Base-by-base conservation (phyloP, 2,888 invertebrate species). In the Rhyacophila evoluta region DNA sequence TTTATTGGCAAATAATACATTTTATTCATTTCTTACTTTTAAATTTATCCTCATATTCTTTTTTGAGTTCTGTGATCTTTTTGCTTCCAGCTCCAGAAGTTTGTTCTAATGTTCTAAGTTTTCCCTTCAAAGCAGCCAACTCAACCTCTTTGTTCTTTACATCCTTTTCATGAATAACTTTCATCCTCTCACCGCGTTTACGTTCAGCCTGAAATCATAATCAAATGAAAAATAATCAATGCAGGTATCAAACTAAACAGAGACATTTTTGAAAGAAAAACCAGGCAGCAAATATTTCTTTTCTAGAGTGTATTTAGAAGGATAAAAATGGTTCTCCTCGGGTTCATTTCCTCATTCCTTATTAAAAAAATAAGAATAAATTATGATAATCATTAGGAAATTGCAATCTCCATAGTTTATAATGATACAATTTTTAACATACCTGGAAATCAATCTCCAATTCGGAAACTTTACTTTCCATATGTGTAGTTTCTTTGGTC, bases 141-240 rank as follows among this genome's bases (percentile, higher is more conserved):
- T 95, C 95, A 2, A 92, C 88, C 85, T 96, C 96, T 84, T 93
- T 94, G 83, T 94, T 93, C 84, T 94, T 93, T 79, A 93, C 89
- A 84, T 97, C 95, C 84, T 93, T 94, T 81, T 95, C 95, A 72
- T 93, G 91, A 38, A 91, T 89, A n/a, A 88, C 84, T 84, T 94
- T 94, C 83, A 92, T 89, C 80, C 93, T 90, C 75, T 95, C 94
- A 29, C 92, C 84, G 83, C 92, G 91, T 85, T 94, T 94, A 77
- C 91, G 91, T 84, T 93, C 92, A 80, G 91, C 91, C 91, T 93
- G 82, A 81, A 83, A 82, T 79, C 75, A 55, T 76, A 2, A 6
- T 11, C 10, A 8, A 15, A 12, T 41, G 29, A n/a, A n/a, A n/a
- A n/a, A n/a, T n/a, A n/a, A n/a, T n/a, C n/a, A n/a, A n/a, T n/a